Percentiles rank a stretch among this genome's conserved stretches.
Conservation (phyloP, 2,113 vertebrate species). For the Anthoscopus minutus region DNA sequence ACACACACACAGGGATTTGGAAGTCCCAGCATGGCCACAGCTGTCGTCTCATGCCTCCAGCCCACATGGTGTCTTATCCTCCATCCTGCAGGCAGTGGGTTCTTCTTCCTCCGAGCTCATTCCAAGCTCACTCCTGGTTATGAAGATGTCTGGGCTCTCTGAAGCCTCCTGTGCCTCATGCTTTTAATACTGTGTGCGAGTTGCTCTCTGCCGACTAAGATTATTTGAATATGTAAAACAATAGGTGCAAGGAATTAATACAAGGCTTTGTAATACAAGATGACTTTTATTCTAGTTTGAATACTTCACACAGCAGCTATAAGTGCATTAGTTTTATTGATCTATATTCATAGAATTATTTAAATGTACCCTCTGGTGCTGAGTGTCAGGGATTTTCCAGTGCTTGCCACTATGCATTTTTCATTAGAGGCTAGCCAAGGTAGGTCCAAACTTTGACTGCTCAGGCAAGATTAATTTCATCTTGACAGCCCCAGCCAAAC, state of each 20-base stretch:
- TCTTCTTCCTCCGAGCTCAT: neutral
- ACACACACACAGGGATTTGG: rapidly evolving
- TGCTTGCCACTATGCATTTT: slow-evolving; percentile 73
- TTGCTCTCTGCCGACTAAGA: slow-evolving; percentile 56
- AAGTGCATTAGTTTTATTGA: slow-evolving; percentile 79
- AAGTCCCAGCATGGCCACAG: neutral
- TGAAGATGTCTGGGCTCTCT: slow-evolving; percentile 35
- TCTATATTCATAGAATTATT: slow-evolving; percentile 78
- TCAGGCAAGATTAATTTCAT: slow-evolving; percentile 71
- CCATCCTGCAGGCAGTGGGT: neutral
- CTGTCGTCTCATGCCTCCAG: neutral
- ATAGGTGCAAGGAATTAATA: slow-evolving; percentile 71
- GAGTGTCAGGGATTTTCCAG: slow-evolving; percentile 70
- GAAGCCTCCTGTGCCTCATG: neutral
- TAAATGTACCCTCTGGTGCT: slow-evolving; percentile 75
- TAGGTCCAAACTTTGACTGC: slow-evolving; percentile 70
- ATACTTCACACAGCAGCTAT: slow-evolving; percentile 64
- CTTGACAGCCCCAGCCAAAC: slow-evolving; percentile 56
- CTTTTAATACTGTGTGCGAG: slow-evolving; percentile 47
- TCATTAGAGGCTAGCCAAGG: slow-evolving; percentile 71
- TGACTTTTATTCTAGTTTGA: slow-evolving; percentile 70
- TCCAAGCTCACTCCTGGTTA: neutral
- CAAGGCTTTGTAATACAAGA: slow-evolving; percentile 60
- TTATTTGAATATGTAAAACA: slow-evolving; percentile 77
- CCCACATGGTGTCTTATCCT: neutral